These are phyloP conservation scores for Clarias magur DNA, from an alignment of 2,113 vertebrate species.

Conservation along the genomic window DNA sequence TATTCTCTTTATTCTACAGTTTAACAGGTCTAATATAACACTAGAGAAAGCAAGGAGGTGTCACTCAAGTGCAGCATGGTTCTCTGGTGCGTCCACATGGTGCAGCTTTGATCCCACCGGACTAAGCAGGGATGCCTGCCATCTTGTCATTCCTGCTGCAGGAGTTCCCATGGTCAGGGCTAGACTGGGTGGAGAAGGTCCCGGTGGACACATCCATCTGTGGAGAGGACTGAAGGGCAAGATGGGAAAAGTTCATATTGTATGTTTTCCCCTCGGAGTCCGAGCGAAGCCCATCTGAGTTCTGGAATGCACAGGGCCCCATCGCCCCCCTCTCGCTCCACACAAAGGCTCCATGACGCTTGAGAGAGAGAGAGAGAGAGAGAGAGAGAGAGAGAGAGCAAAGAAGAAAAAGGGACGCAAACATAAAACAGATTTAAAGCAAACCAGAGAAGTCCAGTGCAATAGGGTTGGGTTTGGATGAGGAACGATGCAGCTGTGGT, in stretches of 20 bases:
- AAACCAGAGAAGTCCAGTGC: slow-evolving; percentile 54
- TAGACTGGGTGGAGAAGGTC: slow-evolving; percentile 74
- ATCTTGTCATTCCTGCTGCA: slow-evolving; percentile 54
- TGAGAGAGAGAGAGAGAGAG: slow-evolving; percentile 54
- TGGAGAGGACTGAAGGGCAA: slow-evolving; percentile 66
- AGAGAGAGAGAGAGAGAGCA: slow-evolving; percentile 40
- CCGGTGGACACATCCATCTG: slow-evolving; percentile 68
- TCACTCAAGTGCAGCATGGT: not conserved
- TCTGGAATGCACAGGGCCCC: slow-evolving; percentile 67
- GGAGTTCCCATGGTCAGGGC: slow-evolving; percentile 61
- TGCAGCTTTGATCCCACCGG: slow-evolving; percentile 1
- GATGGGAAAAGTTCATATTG: slow-evolving; percentile 69
- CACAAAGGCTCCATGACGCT: slow-evolving; percentile 74
- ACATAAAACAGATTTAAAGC: slow-evolving; percentile 60
- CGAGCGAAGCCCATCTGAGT: slow-evolving; percentile 58
- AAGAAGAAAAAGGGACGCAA: not conserved
- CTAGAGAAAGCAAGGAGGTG: no score
- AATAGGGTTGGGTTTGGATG: slow-evolving; percentile 48
- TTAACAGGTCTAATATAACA: not conserved
- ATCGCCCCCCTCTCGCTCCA: slow-evolving; percentile 67
- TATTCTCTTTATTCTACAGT: not conserved
- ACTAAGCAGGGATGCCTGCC: not conserved
- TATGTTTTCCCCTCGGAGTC: slow-evolving; percentile 59
- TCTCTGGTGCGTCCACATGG: no score
- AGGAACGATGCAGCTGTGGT: slow-evolving; percentile 68